These are phyloP conservation scores for Callorhinus ursinus DNA, from an alignment of 2,113 vertebrate species.

Conservation along the genomic window DNA sequence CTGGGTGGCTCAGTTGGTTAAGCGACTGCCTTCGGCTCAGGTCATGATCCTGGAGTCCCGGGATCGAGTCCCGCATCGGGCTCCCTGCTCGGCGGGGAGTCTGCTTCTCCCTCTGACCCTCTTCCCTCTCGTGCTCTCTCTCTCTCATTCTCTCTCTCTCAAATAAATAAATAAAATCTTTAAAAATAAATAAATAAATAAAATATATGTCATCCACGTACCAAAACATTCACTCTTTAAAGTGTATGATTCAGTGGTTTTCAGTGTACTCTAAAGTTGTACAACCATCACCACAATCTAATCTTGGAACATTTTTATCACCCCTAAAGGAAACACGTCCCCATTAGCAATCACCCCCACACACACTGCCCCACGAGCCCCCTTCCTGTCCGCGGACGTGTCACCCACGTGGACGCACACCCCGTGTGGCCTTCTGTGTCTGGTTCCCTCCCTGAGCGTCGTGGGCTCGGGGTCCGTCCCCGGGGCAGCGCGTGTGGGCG, in stretches of 20 bases:
- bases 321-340: background rate
- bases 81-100: no score
- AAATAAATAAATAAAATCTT: no score
- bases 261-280: background rate
- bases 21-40: no score
- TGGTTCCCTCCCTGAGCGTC: background rate
- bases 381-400: background rate
- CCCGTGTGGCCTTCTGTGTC: background rate
- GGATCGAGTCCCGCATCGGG: no score
- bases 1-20: no score
- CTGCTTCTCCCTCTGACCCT: no score
- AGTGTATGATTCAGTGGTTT: background rate
- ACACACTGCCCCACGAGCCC: background rate
- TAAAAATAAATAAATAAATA: no score
- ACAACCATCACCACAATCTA: background rate
- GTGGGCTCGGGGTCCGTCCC: background rate
- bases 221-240: background rate
- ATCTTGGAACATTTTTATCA: background rate
- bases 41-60: no score
- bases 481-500: background rate
- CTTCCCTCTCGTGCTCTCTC: no score
- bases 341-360: background rate
- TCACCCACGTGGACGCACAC: background rate
- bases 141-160: no score
- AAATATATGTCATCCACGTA: background rate